These are phyloP conservation scores for Nannobrachium achirus DNA, from an alignment of 2,113 vertebrate species.

Conservation along the genomic window DNA sequence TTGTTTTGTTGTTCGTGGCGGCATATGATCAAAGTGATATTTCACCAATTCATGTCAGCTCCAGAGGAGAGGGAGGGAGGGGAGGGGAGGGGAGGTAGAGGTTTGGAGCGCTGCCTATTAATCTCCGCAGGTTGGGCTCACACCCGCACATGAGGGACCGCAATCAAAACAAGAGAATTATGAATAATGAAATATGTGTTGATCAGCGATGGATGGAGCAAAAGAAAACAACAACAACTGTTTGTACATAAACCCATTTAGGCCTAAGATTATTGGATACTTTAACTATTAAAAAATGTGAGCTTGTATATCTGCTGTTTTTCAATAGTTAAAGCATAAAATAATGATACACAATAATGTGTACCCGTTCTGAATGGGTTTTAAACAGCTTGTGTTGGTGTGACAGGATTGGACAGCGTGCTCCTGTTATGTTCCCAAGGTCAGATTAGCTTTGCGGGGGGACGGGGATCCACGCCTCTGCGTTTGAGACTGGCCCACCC, in stretches of 20 bases:
- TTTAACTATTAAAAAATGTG: too few species aligned
- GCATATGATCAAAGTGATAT: slow-evolving; percentile 78
- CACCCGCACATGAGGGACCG: slow-evolving; percentile 63
- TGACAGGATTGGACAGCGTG: slow-evolving; percentile 50
- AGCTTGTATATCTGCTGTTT: slow-evolving; percentile 54
- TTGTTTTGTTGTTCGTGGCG: slow-evolving; percentile 78
- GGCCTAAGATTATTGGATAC: too few species aligned
- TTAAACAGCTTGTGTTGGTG: slow-evolving; percentile 61
- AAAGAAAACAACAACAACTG: too few species aligned
- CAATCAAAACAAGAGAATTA: slow-evolving; percentile 77
- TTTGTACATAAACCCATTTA: too few species aligned
- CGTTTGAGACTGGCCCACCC: too few species aligned
- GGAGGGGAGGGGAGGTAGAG: not conserved
- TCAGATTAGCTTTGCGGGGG: too few species aligned
- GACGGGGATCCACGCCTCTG: too few species aligned
- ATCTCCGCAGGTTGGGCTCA: slow-evolving; percentile 68
- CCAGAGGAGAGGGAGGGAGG: slow-evolving; percentile 53
- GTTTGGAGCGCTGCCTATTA: slow-evolving; percentile 65
- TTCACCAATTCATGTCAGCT: slow-evolving; percentile 80
- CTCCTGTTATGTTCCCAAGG: too few species aligned
- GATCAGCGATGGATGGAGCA: slow-evolving; percentile 70
- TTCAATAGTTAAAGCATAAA: too few species aligned
- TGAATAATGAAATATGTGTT: slow-evolving; percentile 74
- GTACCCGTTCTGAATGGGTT: too few species aligned
- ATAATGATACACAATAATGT: too few species aligned